Evolutionary conservation across 2,113 vertebrate species (phyloP), one percentile per base, ranked within the genome.

Genomic region (Anthoscopus minutus): DNA sequence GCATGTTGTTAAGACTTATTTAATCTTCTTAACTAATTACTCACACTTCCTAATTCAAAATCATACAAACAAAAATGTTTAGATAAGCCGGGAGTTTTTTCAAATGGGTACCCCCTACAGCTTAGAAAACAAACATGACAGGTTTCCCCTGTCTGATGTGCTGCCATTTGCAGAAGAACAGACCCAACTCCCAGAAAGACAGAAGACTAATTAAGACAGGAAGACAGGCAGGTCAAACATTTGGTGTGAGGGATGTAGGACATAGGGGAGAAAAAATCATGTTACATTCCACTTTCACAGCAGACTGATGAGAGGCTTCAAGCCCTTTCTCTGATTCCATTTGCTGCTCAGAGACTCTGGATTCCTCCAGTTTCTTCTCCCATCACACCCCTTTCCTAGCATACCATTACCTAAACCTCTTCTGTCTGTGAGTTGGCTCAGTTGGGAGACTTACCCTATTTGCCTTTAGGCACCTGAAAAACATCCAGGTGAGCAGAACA

Each of bases 21-120:
- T 98, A 98, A 98, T 98, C 97, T 97, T 93, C 92, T 96, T 96
- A 97, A 96, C 96, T 97, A 98, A 98, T 98, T 98, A 97, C 94
- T 96, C 93, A 96, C 96, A 96, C 96, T 97, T 97, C 97, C 97
- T 97, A 98, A 98, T 98, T 98, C 97, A 97, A 95, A 97, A 98
- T 97, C 96, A 96, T 97, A 97, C 96, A 98, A 98, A 98, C 97
- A 98, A 97, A 98, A 97, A 89, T 93, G 89, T 90, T 97, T 96
- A 97, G 97, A 96, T 97, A 97, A 97, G 94, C 93, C 66, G 81
- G 87, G 92, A 96, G 94, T 96, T 97, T 97, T 97, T 97, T 98
- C 95, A 98, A 97, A 97, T 94, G 95, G 94, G 91, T 96, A 97
- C 96, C 93, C 92, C 97, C 98, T 78, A 92, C 94, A 96, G 97